Evolutionary conservation across 2,888 invertebrate genomes (phyloP).

Genomic region (Choreutis nemorana): DNA sequence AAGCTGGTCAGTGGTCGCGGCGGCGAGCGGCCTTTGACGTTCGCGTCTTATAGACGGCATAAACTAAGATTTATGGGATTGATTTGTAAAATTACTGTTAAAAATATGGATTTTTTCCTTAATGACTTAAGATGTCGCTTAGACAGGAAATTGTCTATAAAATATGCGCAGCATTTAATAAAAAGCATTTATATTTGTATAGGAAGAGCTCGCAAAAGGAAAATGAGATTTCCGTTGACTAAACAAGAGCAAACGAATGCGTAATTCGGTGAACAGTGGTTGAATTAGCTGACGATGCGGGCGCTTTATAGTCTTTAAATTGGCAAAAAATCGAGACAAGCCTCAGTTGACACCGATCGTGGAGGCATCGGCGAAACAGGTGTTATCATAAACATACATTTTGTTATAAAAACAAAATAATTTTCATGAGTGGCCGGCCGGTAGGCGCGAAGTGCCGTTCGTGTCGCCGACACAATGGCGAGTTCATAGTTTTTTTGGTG

Average conservation of each 20-base stretch:
- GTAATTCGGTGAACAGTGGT: conserved; percentile 60
- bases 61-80: conserved; percentile 56
- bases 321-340: conserved; percentile 64
- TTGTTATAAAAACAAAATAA: conserved; percentile 65
- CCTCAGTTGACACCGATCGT: conserved; percentile 59
- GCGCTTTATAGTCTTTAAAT: conserved; percentile 63
- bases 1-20: conserved; percentile 55
- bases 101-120: conserved; percentile 43
- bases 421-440: conserved; percentile 62
- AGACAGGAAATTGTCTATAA: too few relatives aligned
- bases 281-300: conserved; percentile 62
- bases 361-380: conserved; percentile 65
- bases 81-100: conserved; percentile 48
- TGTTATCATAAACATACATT: conserved; percentile 68
- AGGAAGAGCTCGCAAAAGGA: too few relatives aligned
- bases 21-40: conserved; percentile 57
- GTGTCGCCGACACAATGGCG: conserved; percentile 65
- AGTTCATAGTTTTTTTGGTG: conserved; percentile 53
- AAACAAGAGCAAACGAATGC: conserved; percentile 41
- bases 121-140: too few relatives aligned
- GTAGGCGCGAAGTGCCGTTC: conserved; percentile 63
- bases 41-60: conserved; percentile 60
- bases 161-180: too few relatives aligned
- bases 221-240: conserved; percentile 18
- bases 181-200: too few relatives aligned